These are phyloP conservation scores for Drosophila varians DNA, from an alignment of 1,140 invertebrate species.

Conservation along the genomic window DNA sequence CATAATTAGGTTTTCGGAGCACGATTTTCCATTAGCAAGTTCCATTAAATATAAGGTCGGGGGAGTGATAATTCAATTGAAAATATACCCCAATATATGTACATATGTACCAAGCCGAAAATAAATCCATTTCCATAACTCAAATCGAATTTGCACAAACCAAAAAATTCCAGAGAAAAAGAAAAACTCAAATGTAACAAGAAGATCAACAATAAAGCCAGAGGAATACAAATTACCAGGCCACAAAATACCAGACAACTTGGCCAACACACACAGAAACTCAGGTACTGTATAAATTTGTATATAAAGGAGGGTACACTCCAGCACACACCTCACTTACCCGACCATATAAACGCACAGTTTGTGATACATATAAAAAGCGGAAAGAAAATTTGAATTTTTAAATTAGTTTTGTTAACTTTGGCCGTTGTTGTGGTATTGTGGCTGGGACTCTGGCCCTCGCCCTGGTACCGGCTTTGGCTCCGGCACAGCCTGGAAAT, in stretches of 20 bases:
- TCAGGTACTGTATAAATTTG: conserved; percentile 13
- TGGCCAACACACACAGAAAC: conserved; percentile 13
- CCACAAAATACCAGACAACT: conserved; percentile 51
- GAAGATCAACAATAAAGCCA: conserved; percentile 76
- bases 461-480: conserved; percentile 35
- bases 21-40: conserved; percentile 51
- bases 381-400: conserved; percentile 82
- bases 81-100: not conserved
- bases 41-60: conserved; percentile 14
- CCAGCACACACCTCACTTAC: conserved; percentile 19
- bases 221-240: conserved; percentile 77
- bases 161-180: conserved; percentile 18
- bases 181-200: conserved; percentile 58
- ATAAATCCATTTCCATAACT: not conserved
- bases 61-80: not conserved
- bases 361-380: conserved; percentile 80
- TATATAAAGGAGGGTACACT: not conserved
- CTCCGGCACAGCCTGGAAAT: conserved; percentile 70
- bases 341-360: conserved; percentile 75
- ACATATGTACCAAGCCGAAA: not conserved
- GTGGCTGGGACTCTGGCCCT: conserved; percentile 10
- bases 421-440: conserved; percentile 58
- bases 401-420: conserved; percentile 83
- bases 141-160: conserved; percentile 39
- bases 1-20: conserved; percentile 60